Conservation (phyloP, 2,888 invertebrate genomes). For the Neoaliturus tenellus region DNA sequence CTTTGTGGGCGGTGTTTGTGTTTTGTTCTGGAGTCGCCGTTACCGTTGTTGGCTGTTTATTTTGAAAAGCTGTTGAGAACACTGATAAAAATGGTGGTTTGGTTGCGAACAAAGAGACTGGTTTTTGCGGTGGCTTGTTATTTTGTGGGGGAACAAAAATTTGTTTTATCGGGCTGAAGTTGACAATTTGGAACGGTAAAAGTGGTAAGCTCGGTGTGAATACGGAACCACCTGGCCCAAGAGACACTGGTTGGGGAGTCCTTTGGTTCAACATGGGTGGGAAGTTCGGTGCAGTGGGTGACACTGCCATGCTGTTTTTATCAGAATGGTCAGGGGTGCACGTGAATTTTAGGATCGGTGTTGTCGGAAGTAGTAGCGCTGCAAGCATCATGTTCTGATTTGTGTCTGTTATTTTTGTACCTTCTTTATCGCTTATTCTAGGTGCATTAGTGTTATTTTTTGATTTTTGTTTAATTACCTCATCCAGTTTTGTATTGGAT, state of each 20-base stretch:
- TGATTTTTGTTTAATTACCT: background rate
- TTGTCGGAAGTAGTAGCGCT: background rate
- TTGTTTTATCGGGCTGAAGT: conserved; percentile 18
- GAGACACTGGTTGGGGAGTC: background rate
- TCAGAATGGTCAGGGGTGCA: conserved; percentile 11
- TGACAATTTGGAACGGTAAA: conserved; percentile 11
- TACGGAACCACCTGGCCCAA: background rate
- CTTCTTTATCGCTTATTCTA: background rate
- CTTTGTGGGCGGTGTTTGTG: background rate
- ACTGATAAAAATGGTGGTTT: background rate
- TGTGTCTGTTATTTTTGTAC: background rate
- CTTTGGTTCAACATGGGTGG: background rate
- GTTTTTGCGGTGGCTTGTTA: background rate
- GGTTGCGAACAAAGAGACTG: background rate
- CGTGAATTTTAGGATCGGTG: conserved; percentile 24
- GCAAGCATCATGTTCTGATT: conserved; percentile 8
- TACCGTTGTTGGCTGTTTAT: background rate
- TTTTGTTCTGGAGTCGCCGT: background rate
- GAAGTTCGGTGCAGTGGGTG: background rate
- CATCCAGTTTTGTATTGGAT: background rate
- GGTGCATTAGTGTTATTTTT: background rate
- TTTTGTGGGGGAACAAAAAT: background rate
- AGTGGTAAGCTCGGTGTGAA: conserved; percentile 1
- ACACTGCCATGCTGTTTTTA: background rate
- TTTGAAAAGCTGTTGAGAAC: background rate